A percentile compares a stretch with the other conserved stretches of the same genome.
Conservation (phyloP, 2,888 invertebrate genomes). For the Temnothorax rugatulus region DNA sequence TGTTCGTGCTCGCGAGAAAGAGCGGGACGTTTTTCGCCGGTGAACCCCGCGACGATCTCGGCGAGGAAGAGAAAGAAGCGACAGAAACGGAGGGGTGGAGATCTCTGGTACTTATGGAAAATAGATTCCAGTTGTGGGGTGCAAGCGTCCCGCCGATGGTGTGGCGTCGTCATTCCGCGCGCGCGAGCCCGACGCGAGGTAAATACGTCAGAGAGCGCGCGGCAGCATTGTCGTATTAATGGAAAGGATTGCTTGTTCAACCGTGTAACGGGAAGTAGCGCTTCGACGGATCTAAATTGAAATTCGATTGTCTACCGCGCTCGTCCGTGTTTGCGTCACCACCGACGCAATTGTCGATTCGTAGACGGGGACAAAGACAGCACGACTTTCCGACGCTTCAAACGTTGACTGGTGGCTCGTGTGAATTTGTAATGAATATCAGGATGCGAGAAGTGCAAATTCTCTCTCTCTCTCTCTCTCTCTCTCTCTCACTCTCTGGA, state of each 20-base stretch:
- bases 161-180: constrained; percentile 56
- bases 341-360: constrained; percentile 72
- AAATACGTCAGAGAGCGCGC: constrained; percentile 81
- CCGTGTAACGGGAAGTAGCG: constrained; percentile 80
- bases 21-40: constrained; percentile 25
- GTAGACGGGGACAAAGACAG: constrained; percentile 63
- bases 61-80: constrained; percentile 38
- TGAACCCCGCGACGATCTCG: constrained; percentile 45
- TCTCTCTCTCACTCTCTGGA: background rate
- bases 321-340: constrained; percentile 50
- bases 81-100: background rate
- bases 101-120: constrained; percentile 61
- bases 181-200: constrained; percentile 68
- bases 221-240: constrained; percentile 84
- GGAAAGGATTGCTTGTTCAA: constrained; percentile 85
- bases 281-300: constrained; percentile 84
- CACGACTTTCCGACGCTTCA: constrained; percentile 66
- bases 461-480: background rate
- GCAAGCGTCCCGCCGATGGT: constrained; percentile 30
- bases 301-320: constrained; percentile 83
- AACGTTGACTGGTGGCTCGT: constrained; percentile 66
- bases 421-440: constrained; percentile 74
- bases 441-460: constrained; percentile 35
- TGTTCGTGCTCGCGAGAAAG: constrained; percentile 44
- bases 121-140: constrained; percentile 55